Conservation (phyloP, 2,113 vertebrate species). For the Pomatostomus ruficeps region DNA sequence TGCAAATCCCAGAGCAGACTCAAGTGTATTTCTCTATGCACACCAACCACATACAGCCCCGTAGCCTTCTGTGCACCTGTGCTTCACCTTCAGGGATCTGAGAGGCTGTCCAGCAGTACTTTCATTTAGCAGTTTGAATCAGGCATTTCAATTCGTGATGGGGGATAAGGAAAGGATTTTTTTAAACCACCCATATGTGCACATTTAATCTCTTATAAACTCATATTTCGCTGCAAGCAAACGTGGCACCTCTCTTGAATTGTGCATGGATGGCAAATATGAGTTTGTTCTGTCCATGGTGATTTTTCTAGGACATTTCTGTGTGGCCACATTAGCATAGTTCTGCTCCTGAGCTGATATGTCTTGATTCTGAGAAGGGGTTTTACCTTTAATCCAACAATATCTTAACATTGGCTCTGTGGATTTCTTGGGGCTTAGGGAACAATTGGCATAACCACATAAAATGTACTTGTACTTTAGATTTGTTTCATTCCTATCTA, state of each 20-base stretch:
- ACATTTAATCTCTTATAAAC: not conserved
- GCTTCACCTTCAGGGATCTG: not conserved
- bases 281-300: not conserved
- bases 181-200: not conserved
- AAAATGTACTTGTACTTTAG: not conserved
- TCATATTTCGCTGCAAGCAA: not conserved
- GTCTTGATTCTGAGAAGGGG: not conserved
- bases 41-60: accelerated
- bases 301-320: not conserved
- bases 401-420: accelerated
- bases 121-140: not conserved
- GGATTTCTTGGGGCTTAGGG: not conserved
- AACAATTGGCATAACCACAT: accelerated
- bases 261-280: not conserved
- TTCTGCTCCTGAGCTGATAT: not conserved
- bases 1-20: not conserved
- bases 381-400: not conserved
- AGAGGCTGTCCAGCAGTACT: not conserved
- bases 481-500: not conserved
- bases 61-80: not conserved
- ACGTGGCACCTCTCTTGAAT: not conserved
- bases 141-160: not conserved
- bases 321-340: not conserved
- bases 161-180: not conserved
- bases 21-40: not conserved